These are phyloP conservation scores for Lampris incognitus DNA, from an alignment of 2,113 vertebrate species.

Conservation along the genomic window DNA sequence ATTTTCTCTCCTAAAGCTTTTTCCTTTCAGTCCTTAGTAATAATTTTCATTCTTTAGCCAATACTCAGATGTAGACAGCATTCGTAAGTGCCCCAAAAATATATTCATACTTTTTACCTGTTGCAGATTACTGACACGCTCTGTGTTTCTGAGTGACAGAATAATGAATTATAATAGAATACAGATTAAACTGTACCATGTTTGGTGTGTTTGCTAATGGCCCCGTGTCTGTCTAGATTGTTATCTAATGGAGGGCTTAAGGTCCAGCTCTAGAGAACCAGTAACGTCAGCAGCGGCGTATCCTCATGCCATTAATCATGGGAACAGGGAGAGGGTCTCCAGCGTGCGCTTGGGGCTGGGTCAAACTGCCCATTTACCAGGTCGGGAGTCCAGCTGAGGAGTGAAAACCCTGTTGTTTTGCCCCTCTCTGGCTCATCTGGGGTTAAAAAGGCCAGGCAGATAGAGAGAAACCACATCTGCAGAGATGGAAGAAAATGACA, in stretches of 20 bases:
- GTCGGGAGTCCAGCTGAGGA: too few species aligned
- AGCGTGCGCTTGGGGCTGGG: constrained; percentile 3
- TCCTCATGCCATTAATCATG: constrained; percentile 22
- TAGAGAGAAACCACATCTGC: constrained; percentile 13
- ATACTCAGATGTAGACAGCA: too few species aligned
- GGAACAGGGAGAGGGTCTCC: background rate
- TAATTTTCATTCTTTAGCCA: too few species aligned
- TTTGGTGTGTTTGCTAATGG: background rate
- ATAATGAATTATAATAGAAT: background rate
- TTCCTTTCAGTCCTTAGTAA: too few species aligned
- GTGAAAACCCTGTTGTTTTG: constrained; percentile 5
- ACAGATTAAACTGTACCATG: background rate
- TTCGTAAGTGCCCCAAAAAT: too few species aligned
- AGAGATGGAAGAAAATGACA: background rate
- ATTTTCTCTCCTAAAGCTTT: too few species aligned
- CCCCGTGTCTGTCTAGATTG: background rate
- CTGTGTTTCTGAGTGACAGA: too few species aligned
- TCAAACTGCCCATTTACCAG: constrained; percentile 28
- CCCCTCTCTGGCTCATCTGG: constrained; percentile 3
- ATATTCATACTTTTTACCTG: too few species aligned
- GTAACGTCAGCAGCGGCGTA: constrained; percentile 4
- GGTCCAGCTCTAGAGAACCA: background rate
- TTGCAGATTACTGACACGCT: too few species aligned
- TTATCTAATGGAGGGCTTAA: background rate
- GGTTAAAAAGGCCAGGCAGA: background rate